Conservation (phyloP, 2,797 vertebrate genomes). For the Otolemur crassicaudatus region DNA sequence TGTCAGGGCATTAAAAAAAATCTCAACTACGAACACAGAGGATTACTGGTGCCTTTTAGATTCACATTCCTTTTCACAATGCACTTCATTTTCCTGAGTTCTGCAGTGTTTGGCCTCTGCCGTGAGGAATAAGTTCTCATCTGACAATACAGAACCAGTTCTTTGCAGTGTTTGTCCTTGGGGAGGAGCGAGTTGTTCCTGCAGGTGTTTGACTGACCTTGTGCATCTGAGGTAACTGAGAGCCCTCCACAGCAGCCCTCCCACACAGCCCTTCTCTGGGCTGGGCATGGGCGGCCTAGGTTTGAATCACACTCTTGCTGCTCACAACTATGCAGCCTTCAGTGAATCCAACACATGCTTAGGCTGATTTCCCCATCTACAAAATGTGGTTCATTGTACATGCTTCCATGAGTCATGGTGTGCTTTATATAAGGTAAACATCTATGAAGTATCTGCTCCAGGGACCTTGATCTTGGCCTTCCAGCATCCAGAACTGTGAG, state of each 20-base stretch:
- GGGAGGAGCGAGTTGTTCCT: slow-evolving; percentile 64
- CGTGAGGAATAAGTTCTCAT: background rate
- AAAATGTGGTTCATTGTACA: accelerated
- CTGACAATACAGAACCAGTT: slow-evolving; percentile 20
- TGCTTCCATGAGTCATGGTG: accelerated
- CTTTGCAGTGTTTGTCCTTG: slow-evolving; percentile 57
- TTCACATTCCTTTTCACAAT: slow-evolving; percentile 43
- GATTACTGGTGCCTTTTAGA: background rate
- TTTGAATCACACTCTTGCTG: accelerated
- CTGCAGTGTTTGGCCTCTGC: background rate
- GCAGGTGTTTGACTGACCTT: slow-evolving; percentile 67
- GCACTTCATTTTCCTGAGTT: background rate
- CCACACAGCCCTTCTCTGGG: background rate
- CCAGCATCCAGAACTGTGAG: background rate
- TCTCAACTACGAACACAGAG: slow-evolving; percentile 5
- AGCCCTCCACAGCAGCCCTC: slow-evolving; percentile 48
- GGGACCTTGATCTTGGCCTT: background rate
- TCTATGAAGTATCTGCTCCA: accelerated
- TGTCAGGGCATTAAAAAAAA: background rate
- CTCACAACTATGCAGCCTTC: background rate
- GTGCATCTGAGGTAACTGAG: slow-evolving; percentile 33
- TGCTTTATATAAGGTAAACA: too few species aligned
- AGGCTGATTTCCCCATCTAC: background rate
- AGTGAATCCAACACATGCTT: accelerated
- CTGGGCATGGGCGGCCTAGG: background rate